These are phyloP conservation scores for Cepaea hortensis DNA, from an alignment of 2,888 invertebrate species.

Conservation along the genomic window DNA sequence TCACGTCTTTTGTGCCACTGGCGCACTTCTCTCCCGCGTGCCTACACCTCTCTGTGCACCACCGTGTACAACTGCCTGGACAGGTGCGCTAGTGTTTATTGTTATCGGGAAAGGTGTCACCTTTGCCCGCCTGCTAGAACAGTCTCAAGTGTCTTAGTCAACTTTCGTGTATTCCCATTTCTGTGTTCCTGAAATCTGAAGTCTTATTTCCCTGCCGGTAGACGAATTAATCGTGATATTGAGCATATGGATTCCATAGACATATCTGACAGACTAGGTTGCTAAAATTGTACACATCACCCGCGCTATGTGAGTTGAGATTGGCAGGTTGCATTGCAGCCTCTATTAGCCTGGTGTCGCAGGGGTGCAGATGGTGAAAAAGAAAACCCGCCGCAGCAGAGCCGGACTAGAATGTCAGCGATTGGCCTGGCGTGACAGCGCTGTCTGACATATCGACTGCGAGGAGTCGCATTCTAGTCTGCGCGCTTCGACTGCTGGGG, in stretches of 20 bases:
- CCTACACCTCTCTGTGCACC: not conserved
- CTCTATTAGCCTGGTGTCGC: not conserved
- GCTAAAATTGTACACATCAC: not conserved
- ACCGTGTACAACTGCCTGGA: not conserved
- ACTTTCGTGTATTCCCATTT: not conserved
- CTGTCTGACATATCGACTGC: conserved; percentile 17
- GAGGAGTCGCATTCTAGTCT: not conserved
- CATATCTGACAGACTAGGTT: not conserved
- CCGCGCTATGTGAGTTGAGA: conserved; percentile 5
- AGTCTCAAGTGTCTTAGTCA: not conserved
- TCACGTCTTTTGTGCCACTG: not conserved
- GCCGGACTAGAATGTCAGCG: not conserved
- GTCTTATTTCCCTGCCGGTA: not conserved
- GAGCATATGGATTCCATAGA: not conserved
- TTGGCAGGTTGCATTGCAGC: not conserved
- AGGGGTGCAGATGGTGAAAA: conserved; percentile 3
- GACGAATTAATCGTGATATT: not conserved
- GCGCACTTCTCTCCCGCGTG: not conserved
- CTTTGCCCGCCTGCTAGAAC: not conserved
- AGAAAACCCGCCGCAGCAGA: not conserved
- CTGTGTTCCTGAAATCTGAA: not conserved
- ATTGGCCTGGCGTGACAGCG: conserved; percentile 15
- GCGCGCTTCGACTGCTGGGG: conserved; percentile 11
- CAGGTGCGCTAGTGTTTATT: conserved; percentile 25
- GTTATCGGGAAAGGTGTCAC: conserved; percentile 12